Evolutionary conservation across 2,113 vertebrate genomes (phyloP).

Genomic region (Chamaetylas fuelleborni): DNA sequence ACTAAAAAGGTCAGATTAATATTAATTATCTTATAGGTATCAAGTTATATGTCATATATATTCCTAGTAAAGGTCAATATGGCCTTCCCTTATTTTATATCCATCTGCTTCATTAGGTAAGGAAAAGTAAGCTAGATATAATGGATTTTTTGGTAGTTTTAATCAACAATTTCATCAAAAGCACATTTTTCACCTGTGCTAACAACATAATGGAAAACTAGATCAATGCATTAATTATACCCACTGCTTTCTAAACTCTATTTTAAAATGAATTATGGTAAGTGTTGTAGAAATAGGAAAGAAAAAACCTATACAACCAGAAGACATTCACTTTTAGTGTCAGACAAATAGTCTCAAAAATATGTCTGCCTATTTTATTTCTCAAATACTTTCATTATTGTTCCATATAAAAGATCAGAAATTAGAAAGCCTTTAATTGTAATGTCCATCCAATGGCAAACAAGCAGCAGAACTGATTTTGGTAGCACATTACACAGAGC

Average conservation of each 20-base stretch:
- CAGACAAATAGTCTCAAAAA: conserved; percentile 9
- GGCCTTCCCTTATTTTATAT: conserved; percentile 47
- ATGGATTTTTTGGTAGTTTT: conserved; percentile 69
- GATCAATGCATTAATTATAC: conserved; percentile 76
- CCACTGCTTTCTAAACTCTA: conserved; percentile 55
- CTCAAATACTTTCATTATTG: not conserved
- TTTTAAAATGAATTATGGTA: conserved; percentile 68
- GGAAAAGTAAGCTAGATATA: conserved; percentile 54
- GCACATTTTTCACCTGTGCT: conserved; percentile 71
- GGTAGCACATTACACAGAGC: not conserved
- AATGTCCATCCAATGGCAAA: not conserved
- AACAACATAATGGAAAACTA: conserved; percentile 72
- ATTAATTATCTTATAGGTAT: conserved; percentile 64
- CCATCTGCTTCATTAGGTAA: conserved; percentile 53
- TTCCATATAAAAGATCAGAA: not conserved
- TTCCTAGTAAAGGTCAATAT: conserved; percentile 57
- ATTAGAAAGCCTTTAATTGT: not conserved
- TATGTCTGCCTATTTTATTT: not conserved
- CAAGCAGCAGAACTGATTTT: not conserved
- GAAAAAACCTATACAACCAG: not conserved
- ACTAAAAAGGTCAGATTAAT: conserved; percentile 53
- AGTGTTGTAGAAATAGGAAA: conserved; percentile 43
- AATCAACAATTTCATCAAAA: conserved; percentile 75
- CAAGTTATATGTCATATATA: conserved; percentile 40
- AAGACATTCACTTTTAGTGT: conserved; percentile 8